phyloP scores from a whole-genome alignment of 1,140 invertebrate species.

The Hormaphis cornu region DNA sequence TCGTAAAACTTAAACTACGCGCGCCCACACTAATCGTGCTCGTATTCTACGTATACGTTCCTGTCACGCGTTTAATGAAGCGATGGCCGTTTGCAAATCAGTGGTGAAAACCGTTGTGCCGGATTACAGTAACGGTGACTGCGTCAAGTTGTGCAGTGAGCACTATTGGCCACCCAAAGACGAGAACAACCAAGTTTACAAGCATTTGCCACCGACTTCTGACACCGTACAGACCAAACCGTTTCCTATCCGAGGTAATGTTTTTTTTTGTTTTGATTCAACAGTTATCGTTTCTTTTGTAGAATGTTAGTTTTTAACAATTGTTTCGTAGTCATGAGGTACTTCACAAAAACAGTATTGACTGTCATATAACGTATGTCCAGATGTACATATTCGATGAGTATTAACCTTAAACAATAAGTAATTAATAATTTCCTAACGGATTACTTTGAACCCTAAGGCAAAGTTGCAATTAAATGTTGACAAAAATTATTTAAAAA shows the following conservation, averaged over 20 bases:
- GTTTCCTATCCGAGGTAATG: constrained; percentile 67
- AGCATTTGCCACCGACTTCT: constrained; percentile 38
- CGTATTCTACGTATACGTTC: not conserved
- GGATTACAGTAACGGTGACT: constrained; percentile 19
- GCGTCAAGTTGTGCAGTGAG: constrained; percentile 13
- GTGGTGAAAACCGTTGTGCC: constrained; percentile 25
- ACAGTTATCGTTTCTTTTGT: not conserved
- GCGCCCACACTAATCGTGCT: too few species aligned
- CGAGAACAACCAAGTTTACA: constrained; percentile 29
- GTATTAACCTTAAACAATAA: too few species aligned
- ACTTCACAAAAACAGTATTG: too few species aligned
- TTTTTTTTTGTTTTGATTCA: constrained; percentile 12
- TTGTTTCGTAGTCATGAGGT: too few species aligned
- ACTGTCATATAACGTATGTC: too few species aligned
- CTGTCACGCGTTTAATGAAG: not conserved
- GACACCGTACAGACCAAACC: constrained; percentile 78
- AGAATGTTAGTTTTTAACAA: not conserved
- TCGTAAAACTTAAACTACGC: too few species aligned
- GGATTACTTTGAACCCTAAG: too few species aligned
- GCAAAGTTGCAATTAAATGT: too few species aligned
- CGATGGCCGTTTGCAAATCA: constrained; percentile 16
- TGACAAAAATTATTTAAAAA: too few species aligned
- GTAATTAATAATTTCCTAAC: too few species aligned
- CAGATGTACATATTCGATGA: too few species aligned
- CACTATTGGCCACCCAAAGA: constrained; percentile 20